These are phyloP conservation scores for Hartigia nigra DNA, from an alignment of 2,888 invertebrate species.

Conservation along the genomic window DNA sequence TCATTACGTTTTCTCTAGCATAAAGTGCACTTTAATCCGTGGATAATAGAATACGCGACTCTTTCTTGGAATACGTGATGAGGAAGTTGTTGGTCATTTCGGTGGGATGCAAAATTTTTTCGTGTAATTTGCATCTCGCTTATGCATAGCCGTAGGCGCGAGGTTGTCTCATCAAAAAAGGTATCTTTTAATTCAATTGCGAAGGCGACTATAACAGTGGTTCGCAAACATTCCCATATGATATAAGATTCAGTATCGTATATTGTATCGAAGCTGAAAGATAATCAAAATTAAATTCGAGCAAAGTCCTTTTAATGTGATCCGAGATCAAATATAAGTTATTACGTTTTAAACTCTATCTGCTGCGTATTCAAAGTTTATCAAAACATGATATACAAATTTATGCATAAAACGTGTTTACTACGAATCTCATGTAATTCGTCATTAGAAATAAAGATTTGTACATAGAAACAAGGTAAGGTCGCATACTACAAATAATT, in stretches of 20 bases:
- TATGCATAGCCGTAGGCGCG: conserved; percentile 5
- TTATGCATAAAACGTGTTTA: neutral
- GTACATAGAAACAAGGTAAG: neutral
- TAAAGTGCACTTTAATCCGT: neutral
- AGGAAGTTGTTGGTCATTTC: neutral
- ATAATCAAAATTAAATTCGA: neutral
- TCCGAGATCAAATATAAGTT: neutral
- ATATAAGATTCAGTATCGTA: neutral
- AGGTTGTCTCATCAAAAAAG: conserved; percentile 19
- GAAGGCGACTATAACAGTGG: conserved; percentile 11
- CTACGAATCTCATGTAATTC: neutral
- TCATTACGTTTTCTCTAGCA: neutral
- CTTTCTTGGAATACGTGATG: neutral
- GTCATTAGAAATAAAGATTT: neutral
- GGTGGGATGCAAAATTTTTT: conserved; percentile 14
- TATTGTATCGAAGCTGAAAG: neutral
- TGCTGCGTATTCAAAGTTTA: neutral
- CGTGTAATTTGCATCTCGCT: conserved; percentile 7
- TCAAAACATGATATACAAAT: neutral
- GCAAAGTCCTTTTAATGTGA: neutral
- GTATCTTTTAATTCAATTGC: conserved; percentile 22
- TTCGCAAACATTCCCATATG: neutral
- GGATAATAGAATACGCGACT: neutral
- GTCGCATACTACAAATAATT: neutral
- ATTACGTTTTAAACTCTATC: neutral